phyloP scores from a whole-genome alignment of 2,797 vertebrate species.

The Falco peregrinus region DNA sequence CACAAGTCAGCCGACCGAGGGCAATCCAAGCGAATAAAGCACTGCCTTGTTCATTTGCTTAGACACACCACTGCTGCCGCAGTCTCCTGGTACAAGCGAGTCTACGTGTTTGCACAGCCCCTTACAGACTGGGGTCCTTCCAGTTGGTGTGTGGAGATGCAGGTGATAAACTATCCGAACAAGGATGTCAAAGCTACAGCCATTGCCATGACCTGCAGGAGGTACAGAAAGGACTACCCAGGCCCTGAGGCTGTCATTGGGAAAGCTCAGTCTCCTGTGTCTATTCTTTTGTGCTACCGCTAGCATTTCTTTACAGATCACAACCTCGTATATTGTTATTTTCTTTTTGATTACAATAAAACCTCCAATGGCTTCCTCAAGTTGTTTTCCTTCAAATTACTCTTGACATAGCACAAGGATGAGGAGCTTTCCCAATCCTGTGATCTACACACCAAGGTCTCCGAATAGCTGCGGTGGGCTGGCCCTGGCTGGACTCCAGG shows the following conservation, averaged over 20 bases:
- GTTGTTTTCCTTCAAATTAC: neutral
- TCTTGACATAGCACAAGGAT: neutral
- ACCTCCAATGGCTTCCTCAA: neutral
- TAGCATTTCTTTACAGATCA: neutral
- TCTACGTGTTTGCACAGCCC: rapidly evolving
- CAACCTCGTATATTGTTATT: neutral
- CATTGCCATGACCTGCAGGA: neutral
- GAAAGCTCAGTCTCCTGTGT: neutral
- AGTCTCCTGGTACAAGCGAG: neutral
- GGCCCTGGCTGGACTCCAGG: neutral
- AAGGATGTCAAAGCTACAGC: neutral
- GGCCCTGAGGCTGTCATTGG: neutral
- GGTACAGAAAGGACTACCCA: neutral
- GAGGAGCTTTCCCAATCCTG: neutral
- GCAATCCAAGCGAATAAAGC: neutral
- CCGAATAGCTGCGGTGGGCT: neutral
- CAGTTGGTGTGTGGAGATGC: neutral
- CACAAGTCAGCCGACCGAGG: neutral
- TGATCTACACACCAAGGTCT: neutral
- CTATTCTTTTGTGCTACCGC: neutral
- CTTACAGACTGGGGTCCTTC: neutral
- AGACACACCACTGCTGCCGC: neutral
- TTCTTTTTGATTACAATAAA: neutral
- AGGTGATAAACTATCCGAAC: neutral
- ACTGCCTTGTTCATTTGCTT: neutral